Base-by-base conservation (phyloP, 2,888 invertebrate genomes). In the Sericinus montela region DNA sequence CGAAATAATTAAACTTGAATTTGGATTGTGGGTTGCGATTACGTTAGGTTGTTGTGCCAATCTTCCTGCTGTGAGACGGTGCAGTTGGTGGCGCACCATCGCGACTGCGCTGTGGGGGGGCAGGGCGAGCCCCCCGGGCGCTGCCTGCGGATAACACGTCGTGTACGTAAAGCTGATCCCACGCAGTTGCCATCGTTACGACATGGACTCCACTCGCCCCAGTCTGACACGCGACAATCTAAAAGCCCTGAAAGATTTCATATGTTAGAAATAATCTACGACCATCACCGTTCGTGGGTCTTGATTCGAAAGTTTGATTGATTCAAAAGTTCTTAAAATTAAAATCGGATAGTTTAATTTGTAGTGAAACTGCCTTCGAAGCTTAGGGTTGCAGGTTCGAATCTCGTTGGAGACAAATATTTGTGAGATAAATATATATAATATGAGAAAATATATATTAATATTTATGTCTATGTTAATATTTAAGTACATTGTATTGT, bases 151-250 rank as follows among this genome's bases (percentile, higher is more conserved):
- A 94, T 81, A 48, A 97, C 92, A 62, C 93, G 92, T 54, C 97
- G 91, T 60, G 93, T 93, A 63, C 97, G 92, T 75, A 93, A 91
- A 80, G 95, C 95, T 68, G 96, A 95, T 16, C 98, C 97, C 54
- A 97, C 96, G 61, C 97, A 97, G 56, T 97, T 97, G 72, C 97
- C 97, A 45, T 94, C 93, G 70, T 94, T 94, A 80, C 94, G 95
- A 89, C 98, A 98, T 7, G 92, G 88, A 67, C 94, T 94, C 97
- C 96, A 97, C 48, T 93, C 92, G 19, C 94, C 94, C 97, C 96
- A 97, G 58, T 93, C 93, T 56, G 94, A 92, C 44, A 97, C 94
- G 62, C 94, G 93, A 83, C 97, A 97, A 80, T 96, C 95, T 62
- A 94, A 90, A 46, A 94, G 92, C 62, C 72, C 87, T 87, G 65